These are phyloP conservation scores for Dromaius novaehollandiae DNA, from an alignment of 2,113 vertebrate species.

Conservation along the genomic window DNA sequence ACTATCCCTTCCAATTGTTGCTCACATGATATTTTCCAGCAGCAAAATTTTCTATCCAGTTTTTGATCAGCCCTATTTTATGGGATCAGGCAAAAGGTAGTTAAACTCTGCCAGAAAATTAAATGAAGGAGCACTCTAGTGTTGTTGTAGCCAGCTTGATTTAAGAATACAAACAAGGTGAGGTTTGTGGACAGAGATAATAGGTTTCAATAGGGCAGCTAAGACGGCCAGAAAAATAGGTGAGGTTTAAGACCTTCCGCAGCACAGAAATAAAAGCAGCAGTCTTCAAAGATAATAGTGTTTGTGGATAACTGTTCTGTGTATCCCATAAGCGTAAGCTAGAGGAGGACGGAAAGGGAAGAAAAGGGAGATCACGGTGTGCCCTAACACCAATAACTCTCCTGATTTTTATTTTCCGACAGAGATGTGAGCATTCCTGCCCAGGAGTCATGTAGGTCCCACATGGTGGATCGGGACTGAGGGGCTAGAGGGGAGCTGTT, in stretches of 20 bases:
- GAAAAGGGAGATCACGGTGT: neutral
- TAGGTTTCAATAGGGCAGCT: neutral
- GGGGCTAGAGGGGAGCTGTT: neutral
- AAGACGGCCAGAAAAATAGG: neutral
- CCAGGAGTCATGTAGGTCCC: neutral
- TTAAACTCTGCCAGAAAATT: neutral
- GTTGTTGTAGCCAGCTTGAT: rapidly evolving
- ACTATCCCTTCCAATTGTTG: neutral
- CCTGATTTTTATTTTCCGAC: neutral
- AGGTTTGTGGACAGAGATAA: neutral
- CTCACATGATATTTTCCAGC: neutral
- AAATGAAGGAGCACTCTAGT: neutral
- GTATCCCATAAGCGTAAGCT: neutral
- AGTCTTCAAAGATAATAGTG: neutral
- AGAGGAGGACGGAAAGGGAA: neutral
- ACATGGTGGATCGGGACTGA: neutral
- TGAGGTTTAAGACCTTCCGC: neutral
- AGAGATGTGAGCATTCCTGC: too few relatives aligned
- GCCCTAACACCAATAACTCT: neutral
- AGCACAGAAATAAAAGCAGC: neutral
- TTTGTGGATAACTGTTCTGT: neutral
- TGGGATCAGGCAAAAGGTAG: neutral
- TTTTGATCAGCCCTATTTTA: neutral
- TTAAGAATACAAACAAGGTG: neutral
- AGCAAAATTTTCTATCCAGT: neutral